A percentile compares a stretch with the other conserved stretches of the same genome.
Evolutionary conservation across 2,888 invertebrate genomes (phyloP).

Genomic region (Carterocephalus palaemon): DNA sequence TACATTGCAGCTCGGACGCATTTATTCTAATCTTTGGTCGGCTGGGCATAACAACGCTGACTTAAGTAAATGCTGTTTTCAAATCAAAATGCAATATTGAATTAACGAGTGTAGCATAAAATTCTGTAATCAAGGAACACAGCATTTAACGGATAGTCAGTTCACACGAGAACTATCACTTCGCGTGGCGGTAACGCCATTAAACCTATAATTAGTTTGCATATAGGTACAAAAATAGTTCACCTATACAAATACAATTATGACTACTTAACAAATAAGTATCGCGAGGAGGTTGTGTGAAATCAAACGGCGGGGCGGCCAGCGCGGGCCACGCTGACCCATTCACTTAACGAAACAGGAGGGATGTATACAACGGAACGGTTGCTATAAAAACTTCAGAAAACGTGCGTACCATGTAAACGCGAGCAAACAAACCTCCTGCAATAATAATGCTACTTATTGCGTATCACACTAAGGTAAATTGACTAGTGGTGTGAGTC

Average conservation of each 20-base stretch:
- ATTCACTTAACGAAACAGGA: constrained; percentile 9
- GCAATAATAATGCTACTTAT: constrained; percentile 67
- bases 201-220: constrained; percentile 66
- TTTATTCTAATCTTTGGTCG: constrained; percentile 77
- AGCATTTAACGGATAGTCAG: constrained; percentile 49
- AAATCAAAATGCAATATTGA: constrained; percentile 32
- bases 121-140: constrained; percentile 31
- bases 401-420: constrained; percentile 12
- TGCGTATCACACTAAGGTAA: constrained; percentile 79
- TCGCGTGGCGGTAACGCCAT: constrained; percentile 69
- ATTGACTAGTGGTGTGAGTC: constrained; percentile 77
- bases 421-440: constrained; percentile 38
- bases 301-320: constrained; percentile 31
- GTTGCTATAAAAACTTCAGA: not conserved
- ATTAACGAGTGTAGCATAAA: constrained; percentile 27
- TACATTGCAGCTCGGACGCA: constrained; percentile 46
- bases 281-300: constrained; percentile 62
- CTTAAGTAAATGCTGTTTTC: constrained; percentile 44
- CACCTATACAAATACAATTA: constrained; percentile 75
- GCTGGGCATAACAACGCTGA: constrained; percentile 62
- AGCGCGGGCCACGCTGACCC: constrained; percentile 2
- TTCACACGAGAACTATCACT: constrained; percentile 51
- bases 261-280: constrained; percentile 77
- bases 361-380: not conserved
- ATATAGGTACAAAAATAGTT: constrained; percentile 78